phyloP scores from a whole-genome alignment of 2,888 invertebrate species.

The Ectropis crepuscularia region DNA sequence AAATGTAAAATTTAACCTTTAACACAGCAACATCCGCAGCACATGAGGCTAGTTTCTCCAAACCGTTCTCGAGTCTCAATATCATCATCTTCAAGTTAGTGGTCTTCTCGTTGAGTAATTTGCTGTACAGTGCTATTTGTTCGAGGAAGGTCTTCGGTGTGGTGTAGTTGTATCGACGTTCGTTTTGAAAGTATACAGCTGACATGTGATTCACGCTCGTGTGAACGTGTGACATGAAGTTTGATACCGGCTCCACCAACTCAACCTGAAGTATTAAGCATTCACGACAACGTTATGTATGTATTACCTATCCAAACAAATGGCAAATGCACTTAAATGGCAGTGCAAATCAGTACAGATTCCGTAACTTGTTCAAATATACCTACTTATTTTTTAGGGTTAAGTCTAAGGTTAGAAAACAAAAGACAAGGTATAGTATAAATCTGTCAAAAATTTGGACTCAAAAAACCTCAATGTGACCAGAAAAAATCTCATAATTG shows the following conservation, averaged over 20 bases:
- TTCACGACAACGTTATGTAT: background rate
- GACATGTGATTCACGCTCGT: constrained; percentile 95
- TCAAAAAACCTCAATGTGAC: too few relatives aligned
- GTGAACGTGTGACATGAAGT: constrained; percentile 96
- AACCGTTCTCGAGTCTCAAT: constrained; percentile 92
- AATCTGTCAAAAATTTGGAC: too few relatives aligned
- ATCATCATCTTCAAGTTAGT: constrained; percentile 90
- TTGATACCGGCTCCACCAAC: constrained; percentile 87
- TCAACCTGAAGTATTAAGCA: constrained; percentile 68
- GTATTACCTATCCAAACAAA: too few relatives aligned
- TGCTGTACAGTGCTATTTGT: constrained; percentile 93
- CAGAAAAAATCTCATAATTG: too few relatives aligned
- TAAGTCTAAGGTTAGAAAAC: too few relatives aligned
- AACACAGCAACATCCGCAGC: constrained; percentile 94
- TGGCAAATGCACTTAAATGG: too few relatives aligned
- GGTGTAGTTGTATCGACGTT: constrained; percentile 96
- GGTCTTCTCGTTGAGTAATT: constrained; percentile 88
- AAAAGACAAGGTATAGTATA: too few relatives aligned
- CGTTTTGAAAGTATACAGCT: constrained; percentile 90
- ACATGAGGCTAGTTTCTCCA: constrained; percentile 94
- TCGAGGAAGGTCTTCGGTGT: constrained; percentile 98
- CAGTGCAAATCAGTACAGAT: too few relatives aligned
- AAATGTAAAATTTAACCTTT: constrained; percentile 81
- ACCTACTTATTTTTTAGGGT: too few relatives aligned
- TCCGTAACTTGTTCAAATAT: too few relatives aligned